Base-by-base conservation (phyloP, 2,113 vertebrate species). In the Semnornis frantzii region DNA sequence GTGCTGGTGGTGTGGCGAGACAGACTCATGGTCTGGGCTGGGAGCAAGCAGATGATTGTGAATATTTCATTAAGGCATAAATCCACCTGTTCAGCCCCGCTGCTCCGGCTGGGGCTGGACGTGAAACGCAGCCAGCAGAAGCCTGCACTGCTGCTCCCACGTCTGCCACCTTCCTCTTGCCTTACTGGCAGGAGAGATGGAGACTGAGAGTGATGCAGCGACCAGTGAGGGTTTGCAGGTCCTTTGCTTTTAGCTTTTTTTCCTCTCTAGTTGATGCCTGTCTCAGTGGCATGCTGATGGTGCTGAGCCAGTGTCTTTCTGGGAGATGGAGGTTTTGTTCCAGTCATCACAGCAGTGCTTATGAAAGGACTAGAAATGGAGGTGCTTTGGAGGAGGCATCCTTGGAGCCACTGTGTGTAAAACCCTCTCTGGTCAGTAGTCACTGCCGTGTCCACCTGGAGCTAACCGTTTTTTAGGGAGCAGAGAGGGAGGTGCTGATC, bases 231-330 rank as follows among this genome's bases (percentile, higher is more conserved):
- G 30, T 82, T 57, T 68, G 80, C 37, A n/a, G 60, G 28, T 37
- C 39, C 34, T 69, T 84, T 33, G 50, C 33, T 58, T 88, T 68
- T 0, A 8, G 31, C 12, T 20, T 8, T 66, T 65, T 69, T 24
- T 2, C 25, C 31, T 39, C 33, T 58, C 30, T 2, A 1, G 6
- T 8, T 8, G 14, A 30, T 64, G 5, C 18, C 34, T 62, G 31
- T 64, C 30, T 42, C 0, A 0, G 23, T 58, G 28, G 12, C 0
- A 0, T 17, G 37, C 34, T 37, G 57, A 1, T 54, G 6, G 10
- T 60, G 5, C 0, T 1, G 12, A 9, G 72, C 77, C 77, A 87
- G 74, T 28, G 46, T 37, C 0, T 46, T 59, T 80, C 50, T 72
- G 68, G 37, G 64, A 31, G 28, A 3, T 80, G 85, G 80, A 73